Evolutionary conservation across 1,140 invertebrate species (phyloP).

Genomic region (Manduca sexta): DNA sequence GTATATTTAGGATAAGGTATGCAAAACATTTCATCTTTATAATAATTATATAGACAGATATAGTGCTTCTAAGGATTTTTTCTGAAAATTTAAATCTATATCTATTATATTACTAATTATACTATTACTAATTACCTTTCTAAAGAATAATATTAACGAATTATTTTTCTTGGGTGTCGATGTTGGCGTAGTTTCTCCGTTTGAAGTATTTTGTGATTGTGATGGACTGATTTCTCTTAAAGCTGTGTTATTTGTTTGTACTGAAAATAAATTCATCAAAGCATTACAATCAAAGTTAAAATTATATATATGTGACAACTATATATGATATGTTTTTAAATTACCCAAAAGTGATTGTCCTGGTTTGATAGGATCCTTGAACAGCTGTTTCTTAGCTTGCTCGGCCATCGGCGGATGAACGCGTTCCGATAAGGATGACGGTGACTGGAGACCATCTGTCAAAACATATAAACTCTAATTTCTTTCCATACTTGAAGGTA

Average conservation of each 20-base stretch:
- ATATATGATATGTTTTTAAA: not conserved
- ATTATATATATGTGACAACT: not conserved
- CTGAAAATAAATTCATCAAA: slow-evolving; percentile 17
- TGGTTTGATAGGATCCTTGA: slow-evolving; percentile 73
- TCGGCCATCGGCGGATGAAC: slow-evolving; percentile 71
- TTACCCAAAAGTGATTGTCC: slow-evolving; percentile 74
- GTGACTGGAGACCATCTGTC: slow-evolving; percentile 61
- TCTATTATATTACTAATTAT: not conserved
- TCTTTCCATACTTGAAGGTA: no score
- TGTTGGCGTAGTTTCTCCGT: slow-evolving; percentile 31
- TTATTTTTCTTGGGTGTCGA: slow-evolving; percentile 51
- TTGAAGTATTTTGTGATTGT: slow-evolving; percentile 17
- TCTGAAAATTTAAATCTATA: no score
- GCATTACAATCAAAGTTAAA: no score
- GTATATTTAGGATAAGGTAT: no score
- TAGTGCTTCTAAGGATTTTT: no score
- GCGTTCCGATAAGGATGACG: slow-evolving; percentile 71
- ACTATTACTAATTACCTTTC: slow-evolving; percentile 75
- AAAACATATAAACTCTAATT: not conserved
- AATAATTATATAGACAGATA: no score
- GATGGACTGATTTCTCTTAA: slow-evolving; percentile 23
- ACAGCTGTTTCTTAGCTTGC: slow-evolving; percentile 75
- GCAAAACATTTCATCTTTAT: no score
- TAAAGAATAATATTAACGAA: slow-evolving; percentile 83
- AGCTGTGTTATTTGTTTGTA: slow-evolving; percentile 33